These are phyloP conservation scores for Drosophila lacertosa DNA, from an alignment of 1,140 invertebrate genomes.

Conservation along the genomic window DNA sequence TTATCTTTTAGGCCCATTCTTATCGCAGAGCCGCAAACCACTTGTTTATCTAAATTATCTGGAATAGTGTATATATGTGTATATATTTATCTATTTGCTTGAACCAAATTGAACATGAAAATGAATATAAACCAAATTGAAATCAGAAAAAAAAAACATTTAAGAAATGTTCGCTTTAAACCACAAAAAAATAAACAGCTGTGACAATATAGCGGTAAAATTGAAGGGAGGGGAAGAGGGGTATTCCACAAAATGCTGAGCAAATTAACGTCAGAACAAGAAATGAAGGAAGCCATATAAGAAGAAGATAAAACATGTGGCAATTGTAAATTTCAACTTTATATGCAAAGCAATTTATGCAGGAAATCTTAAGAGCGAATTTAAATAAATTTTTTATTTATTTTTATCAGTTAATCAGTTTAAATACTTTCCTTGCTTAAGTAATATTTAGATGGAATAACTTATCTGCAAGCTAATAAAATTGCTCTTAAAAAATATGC, in stretches of 20 bases:
- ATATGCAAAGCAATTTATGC: not conserved
- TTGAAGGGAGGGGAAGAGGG: not conserved
- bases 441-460: too few relatives aligned
- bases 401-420: too few relatives aligned
- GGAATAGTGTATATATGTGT: slow-evolving; percentile 17
- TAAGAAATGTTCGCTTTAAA: slow-evolving; percentile 20
- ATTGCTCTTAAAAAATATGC: too few relatives aligned
- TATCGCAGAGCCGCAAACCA: slow-evolving; percentile 26
- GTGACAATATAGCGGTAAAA: slow-evolving; percentile 24
- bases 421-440: too few relatives aligned
- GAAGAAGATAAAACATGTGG: slow-evolving; percentile 21
- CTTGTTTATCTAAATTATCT: slow-evolving; percentile 71
- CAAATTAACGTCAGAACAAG: slow-evolving; percentile 36
- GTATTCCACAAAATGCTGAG: slow-evolving; percentile 1
- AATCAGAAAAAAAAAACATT: slow-evolving; percentile 50
- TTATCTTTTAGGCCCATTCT: too few relatives aligned
- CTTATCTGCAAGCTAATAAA: too few relatives aligned
- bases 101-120: slow-evolving; percentile 56
- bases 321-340: not conserved
- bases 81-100: slow-evolving; percentile 54
- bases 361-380: not conserved
- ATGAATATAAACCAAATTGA: slow-evolving; percentile 38
- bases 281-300: not conserved
- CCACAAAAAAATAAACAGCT: slow-evolving; percentile 27
- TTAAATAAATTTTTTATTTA: too few relatives aligned